phyloP scores from a whole-genome alignment of 2,888 invertebrate genomes.

The Caenorhabditis zanzibari region DNA sequence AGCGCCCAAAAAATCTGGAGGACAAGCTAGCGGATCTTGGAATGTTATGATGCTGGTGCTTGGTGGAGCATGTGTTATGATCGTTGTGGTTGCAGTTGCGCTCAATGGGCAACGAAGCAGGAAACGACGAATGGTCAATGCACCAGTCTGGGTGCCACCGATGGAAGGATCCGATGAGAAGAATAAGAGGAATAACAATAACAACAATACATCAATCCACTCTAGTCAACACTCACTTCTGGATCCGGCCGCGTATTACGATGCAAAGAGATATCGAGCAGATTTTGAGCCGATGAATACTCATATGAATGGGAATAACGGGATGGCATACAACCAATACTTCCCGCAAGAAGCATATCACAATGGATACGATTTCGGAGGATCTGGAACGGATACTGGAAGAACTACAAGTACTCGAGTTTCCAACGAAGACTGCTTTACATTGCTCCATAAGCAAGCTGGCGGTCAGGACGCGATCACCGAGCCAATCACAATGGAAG shows the following conservation, averaged over 20 bases:
- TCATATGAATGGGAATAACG: neutral
- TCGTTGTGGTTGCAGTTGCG: conserved; percentile 16
- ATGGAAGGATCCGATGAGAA: conserved; percentile 5
- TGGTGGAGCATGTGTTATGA: conserved; percentile 18
- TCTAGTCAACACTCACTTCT: conserved; percentile 54
- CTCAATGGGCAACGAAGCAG: conserved; percentile 46
- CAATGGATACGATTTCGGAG: conserved; percentile 21
- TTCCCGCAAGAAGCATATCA: neutral
- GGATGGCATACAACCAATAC: conserved; percentile 10
- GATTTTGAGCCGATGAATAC: neutral
- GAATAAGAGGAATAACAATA: neutral
- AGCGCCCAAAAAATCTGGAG: neutral
- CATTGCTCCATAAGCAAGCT: conserved; percentile 40
- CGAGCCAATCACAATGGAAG: conserved; percentile 10
- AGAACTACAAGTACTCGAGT: neutral
- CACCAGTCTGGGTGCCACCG: conserved; percentile 69
- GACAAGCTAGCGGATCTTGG: neutral
- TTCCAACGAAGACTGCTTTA: neutral
- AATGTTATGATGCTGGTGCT: conserved; percentile 7
- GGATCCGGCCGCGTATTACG: conserved; percentile 9
- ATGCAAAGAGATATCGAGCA: conserved; percentile 13
- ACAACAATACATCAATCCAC: conserved; percentile 15
- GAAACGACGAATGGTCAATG: conserved; percentile 64
- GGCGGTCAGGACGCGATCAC: conserved; percentile 17
- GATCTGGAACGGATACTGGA: neutral